Conservation (phyloP, 2,888 invertebrate genomes). For the Lycia hirtaria region DNA sequence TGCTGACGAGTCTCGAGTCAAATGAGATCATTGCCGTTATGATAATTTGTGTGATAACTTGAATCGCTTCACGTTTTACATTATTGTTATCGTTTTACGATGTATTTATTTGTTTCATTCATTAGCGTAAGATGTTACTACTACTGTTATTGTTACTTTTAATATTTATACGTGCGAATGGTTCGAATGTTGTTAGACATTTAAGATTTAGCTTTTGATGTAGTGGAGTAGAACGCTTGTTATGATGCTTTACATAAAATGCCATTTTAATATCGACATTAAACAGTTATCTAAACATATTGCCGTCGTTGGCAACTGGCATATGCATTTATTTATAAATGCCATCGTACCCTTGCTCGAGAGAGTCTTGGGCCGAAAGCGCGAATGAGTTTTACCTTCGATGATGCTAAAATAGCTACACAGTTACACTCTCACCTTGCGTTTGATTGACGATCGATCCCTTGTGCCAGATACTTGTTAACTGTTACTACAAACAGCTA, state of each 20-base stretch:
- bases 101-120: conserved; percentile 52
- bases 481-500: conserved; percentile 72
- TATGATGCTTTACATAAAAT: conserved; percentile 38
- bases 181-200: neutral
- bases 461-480: conserved; percentile 83
- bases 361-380: conserved; percentile 83
- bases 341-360: conserved; percentile 77
- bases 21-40: conserved; percentile 76
- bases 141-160: neutral
- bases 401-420: conserved; percentile 82
- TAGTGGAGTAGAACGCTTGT: conserved; percentile 24
- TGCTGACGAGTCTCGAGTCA: conserved; percentile 58
- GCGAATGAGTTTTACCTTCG: conserved; percentile 84
- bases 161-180: neutral
- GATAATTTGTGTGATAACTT: conserved; percentile 65
- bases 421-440: conserved; percentile 84
- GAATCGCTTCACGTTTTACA: conserved; percentile 50
- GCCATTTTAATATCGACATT: conserved; percentile 56
- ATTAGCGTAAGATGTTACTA: conserved; percentile 37
- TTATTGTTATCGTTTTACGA: conserved; percentile 44
- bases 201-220: conserved; percentile 2
- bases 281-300: conserved; percentile 58
- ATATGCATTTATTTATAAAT: conserved; percentile 80
- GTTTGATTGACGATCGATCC: conserved; percentile 85
- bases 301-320: conserved; percentile 72